Conservation (phyloP, 2,888 invertebrate species). For the Andrena bicolor region DNA sequence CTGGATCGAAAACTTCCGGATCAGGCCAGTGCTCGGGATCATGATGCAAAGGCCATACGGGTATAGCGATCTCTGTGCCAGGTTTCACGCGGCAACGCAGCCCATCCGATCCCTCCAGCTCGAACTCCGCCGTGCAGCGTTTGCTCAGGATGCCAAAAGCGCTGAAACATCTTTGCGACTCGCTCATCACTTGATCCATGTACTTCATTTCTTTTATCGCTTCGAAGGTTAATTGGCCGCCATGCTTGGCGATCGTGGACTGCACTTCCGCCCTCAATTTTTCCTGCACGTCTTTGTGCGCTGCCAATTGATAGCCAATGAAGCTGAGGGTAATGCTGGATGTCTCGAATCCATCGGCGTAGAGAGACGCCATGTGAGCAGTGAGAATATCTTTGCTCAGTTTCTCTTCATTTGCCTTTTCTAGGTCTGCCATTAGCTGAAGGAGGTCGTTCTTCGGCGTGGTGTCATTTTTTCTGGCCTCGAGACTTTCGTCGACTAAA, state of each 20-base stretch:
- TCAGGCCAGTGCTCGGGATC: conserved; percentile 51
- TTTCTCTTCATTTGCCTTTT: conserved; percentile 62
- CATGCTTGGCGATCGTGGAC: conserved; percentile 23
- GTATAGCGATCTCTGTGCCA: conserved; percentile 64
- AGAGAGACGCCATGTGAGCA: conserved; percentile 86
- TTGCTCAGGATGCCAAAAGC: conserved; percentile 59
- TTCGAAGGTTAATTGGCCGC: conserved; percentile 85
- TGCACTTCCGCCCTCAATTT: conserved; percentile 85
- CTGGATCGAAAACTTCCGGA: no score
- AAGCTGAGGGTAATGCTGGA: conserved; percentile 85
- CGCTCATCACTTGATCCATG: conserved; percentile 85
- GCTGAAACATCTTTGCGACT: conserved; percentile 70
- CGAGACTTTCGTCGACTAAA: conserved; percentile 67
- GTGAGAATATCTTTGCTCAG: conserved; percentile 81
- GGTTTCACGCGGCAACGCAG: conserved; percentile 64
- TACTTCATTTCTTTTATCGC: conserved; percentile 86
- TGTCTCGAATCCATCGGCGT: conserved; percentile 86
- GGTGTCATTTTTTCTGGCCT: conserved; percentile 71
- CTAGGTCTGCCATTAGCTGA: conserved; percentile 83
- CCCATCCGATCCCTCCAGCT: conserved; percentile 75
- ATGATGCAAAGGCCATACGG: conserved; percentile 55
- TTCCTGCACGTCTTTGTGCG: conserved; percentile 84
- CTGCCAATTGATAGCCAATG: conserved; percentile 85
- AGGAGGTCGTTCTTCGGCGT: conserved; percentile 85
- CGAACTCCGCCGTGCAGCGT: conserved; percentile 66